phyloP scores from a whole-genome alignment of 2,113 vertebrate species.

The Ptyas mucosa region DNA sequence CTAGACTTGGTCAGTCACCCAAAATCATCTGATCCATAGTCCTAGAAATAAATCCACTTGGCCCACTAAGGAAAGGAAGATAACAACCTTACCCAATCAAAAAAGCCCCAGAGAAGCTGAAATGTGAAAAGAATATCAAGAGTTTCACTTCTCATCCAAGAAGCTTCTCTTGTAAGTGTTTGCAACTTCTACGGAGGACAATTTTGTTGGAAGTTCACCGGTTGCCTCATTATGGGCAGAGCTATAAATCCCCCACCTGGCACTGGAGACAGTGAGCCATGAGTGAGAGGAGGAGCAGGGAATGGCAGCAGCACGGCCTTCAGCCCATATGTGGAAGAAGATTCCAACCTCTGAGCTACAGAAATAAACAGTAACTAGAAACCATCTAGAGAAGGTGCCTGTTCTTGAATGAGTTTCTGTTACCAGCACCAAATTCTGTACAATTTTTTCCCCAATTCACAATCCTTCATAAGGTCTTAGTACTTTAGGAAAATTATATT shows the following conservation, averaged over 20 bases:
- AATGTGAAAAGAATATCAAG: constrained; percentile 60
- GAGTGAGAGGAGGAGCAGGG: not conserved
- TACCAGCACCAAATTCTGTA: not conserved
- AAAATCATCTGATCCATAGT: not conserved
- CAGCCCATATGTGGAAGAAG: not conserved
- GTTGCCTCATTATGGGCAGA: not conserved
- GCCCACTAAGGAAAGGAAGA: not conserved
- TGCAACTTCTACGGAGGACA: not conserved
- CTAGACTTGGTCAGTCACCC: not conserved
- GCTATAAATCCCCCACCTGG: not conserved
- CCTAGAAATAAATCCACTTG: not conserved
- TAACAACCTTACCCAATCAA: constrained; percentile 45
- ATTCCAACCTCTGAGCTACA: not conserved
- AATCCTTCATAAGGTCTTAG: not conserved
- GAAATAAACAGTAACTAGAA: not conserved
- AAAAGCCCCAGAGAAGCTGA: constrained; percentile 51
- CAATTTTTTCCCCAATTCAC: no score
- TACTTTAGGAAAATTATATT: not conserved
- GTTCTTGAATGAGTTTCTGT: not conserved
- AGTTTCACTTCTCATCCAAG: constrained; percentile 10
- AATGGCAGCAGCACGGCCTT: not conserved
- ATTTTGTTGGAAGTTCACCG: not conserved
- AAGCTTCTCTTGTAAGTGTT: not conserved
- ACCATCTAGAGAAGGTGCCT: not conserved
- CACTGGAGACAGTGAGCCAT: not conserved